These are phyloP conservation scores for Uropetala carovei DNA, from an alignment of 2,888 invertebrate genomes.

Conservation along the genomic window DNA sequence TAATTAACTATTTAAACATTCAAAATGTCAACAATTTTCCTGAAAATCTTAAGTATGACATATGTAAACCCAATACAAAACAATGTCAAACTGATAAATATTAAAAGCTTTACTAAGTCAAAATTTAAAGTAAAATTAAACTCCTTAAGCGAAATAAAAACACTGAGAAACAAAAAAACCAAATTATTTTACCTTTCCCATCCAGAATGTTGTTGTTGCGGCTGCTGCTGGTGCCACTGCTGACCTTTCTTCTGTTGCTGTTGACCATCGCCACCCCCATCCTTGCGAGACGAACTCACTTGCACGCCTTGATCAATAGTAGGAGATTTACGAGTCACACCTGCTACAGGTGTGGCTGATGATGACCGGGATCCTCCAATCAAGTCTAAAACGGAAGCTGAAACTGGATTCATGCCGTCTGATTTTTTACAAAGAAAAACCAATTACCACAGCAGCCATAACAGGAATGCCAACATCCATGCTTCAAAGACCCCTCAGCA, in stretches of 20 bases:
- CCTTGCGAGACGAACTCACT: conserved; percentile 72
- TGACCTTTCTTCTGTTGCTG: conserved; percentile 69
- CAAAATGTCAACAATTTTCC: too few species aligned
- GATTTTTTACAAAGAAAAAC: not conserved
- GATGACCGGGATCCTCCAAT: conserved; percentile 88
- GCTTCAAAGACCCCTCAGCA: not conserved
- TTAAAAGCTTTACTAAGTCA: too few species aligned
- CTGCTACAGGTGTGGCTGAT: conserved; percentile 84
- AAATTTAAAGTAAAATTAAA: too few species aligned
- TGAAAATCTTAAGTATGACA: too few species aligned
- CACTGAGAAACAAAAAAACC: not conserved
- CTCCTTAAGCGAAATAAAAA: too few species aligned
- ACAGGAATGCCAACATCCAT: conserved; percentile 55
- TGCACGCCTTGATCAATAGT: conserved; percentile 91
- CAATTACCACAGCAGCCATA: conserved; percentile 56
- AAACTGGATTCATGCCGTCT: conserved; percentile 65
- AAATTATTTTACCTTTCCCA: conserved; percentile 53
- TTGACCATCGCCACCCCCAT: conserved; percentile 70
- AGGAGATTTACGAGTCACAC: conserved; percentile 86
- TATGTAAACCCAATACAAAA: too few species aligned
- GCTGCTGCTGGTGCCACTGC: conserved; percentile 70
- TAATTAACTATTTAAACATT: too few species aligned
- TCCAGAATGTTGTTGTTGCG: conserved; percentile 70
- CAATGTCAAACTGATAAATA: too few species aligned
- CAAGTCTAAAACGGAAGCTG: conserved; percentile 82